phyloP scores from a whole-genome alignment of 1,140 invertebrate species.

The Meloidogyne hapla region DNA sequence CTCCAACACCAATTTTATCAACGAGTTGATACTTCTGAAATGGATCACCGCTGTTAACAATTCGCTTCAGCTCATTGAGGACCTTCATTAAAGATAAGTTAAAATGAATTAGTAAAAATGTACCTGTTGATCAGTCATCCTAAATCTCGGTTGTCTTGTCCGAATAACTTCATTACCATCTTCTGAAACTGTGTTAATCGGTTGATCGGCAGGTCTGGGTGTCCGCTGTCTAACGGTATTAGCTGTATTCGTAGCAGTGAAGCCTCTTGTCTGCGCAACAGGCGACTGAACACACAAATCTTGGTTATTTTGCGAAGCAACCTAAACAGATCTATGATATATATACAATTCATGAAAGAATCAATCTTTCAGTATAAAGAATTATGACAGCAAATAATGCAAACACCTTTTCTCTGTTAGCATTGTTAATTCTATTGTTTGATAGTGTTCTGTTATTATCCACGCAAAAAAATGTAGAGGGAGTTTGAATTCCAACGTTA shows the following conservation, averaged over 20 bases:
- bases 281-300: background rate
- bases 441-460: too few relatives aligned
- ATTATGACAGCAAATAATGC: too few relatives aligned
- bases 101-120: background rate
- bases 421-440: too few relatives aligned
- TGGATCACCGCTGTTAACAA: constrained; percentile 56
- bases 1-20: constrained; percentile 61
- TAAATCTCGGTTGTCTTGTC: background rate
- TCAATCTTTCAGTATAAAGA: too few relatives aligned
- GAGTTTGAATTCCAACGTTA: background rate
- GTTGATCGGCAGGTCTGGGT: background rate
- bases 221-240: background rate
- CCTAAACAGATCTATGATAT: background rate
- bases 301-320: background rate
- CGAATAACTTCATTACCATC: constrained; percentile 1
- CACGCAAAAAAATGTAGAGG: too few relatives aligned
- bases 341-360: too few relatives aligned
- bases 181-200: background rate
- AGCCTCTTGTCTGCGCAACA: background rate
- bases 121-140: constrained; percentile 8
- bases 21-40: constrained; percentile 52
- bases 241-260: background rate
- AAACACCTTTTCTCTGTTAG: too few relatives aligned
- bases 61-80: constrained; percentile 55
- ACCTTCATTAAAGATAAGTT: constrained; percentile 43